Evolutionary conservation across 2,797 vertebrate species (phyloP), one percentile per base, ranked within the genome.

Genomic region (Valencia hispanica): DNA sequence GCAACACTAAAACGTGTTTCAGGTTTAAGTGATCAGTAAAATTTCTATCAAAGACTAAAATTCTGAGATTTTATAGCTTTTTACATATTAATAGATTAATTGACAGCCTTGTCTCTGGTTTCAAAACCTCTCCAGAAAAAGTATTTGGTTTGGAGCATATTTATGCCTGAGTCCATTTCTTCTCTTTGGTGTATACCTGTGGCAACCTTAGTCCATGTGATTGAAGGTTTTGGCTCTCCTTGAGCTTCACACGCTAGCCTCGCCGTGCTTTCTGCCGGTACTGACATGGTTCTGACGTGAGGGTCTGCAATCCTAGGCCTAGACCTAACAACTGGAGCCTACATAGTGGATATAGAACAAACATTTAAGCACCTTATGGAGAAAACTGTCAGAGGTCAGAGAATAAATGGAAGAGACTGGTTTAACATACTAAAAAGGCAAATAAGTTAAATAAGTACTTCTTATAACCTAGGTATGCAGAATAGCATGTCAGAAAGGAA

Each of bases 161-260:
- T 43, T 22, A 45, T 74, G 39, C 12, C 74, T 51, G 36, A 66
- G 25, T 70, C 45, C 14, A 66, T 78, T 6, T 68, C 30, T 66
- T n/a, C 14, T 55, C 27, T 43, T 34, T 15, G 68, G 9, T 68
- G 43, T 45, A 5, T 93, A 99, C 98, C 98, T 95, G 97, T 97
- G 74, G 97, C 95, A 2, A 97, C 93, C 91, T 98, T 98, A 55
- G 96, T 98, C 98, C 98, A 99, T 45, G 96, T 95, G 84, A 96
- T 86, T 18, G 80, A 80, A 32, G 95, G 95, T 53, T 91, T 89
- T 0, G 95, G 95, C 55, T 95, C 90, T 79, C 94, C 95, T 73
- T 89, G 85, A 92, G 96, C 94, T 80, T 97, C 96, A 87, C 98
- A 99, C 2, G 93, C 91, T 63, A 99, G 90, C 57, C 87, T 70